These are phyloP conservation scores for Tetraneura akinire DNA, from an alignment of 1,140 invertebrate genomes.

Conservation along the genomic window DNA sequence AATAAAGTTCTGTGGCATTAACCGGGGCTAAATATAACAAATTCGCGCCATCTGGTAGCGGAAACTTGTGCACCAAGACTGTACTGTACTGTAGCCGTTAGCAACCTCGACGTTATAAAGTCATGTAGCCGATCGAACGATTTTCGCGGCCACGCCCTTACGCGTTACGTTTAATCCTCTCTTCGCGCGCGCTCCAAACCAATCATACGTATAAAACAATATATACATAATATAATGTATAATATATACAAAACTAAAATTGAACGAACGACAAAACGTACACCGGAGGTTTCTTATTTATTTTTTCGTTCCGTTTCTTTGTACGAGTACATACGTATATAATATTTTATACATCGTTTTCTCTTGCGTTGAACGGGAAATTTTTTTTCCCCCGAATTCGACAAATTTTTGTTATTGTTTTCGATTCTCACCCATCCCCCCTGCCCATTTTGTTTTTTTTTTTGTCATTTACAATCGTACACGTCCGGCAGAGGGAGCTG, in stretches of 20 bases:
- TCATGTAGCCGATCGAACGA: constrained; percentile 49
- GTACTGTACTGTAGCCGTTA: constrained; percentile 7
- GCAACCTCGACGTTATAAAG: constrained; percentile 40
- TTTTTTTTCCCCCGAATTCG: neutral
- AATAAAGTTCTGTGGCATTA: no score
- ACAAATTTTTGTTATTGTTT: neutral
- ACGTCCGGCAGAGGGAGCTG: constrained; percentile 38
- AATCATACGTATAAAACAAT: no score
- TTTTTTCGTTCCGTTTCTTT: no score
- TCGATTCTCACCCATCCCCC: no score
- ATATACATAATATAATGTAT: no score
- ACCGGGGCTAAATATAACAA: no score
- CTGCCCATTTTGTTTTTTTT: no score
- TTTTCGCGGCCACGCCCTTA: constrained; percentile 42
- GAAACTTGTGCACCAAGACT: neutral
- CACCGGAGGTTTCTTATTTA: no score
- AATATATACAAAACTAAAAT: neutral
- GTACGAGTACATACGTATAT: no score
- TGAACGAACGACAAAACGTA: neutral
- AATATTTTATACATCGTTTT: no score
- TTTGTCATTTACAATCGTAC: neutral
- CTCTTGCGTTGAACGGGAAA: neutral
- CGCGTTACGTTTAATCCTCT: neutral
- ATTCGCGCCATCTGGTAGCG: constrained; percentile 26
- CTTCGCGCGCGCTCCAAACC: neutral